Evolutionary conservation across 2,797 vertebrate species (phyloP).

Genomic region (Xiphorhynchus erythropygius): DNA sequence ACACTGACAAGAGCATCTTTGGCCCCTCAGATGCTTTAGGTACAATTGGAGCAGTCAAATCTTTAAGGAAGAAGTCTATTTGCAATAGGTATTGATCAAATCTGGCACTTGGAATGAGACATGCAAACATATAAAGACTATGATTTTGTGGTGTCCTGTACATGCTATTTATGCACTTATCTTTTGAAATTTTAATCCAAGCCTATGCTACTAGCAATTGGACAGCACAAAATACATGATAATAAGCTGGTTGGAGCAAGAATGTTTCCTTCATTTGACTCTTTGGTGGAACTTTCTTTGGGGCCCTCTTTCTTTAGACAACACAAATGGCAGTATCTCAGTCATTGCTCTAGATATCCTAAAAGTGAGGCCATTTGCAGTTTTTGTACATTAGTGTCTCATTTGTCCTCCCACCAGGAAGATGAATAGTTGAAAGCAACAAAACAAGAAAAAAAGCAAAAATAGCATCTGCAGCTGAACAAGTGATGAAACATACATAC

Average conservation of each 20-base stretch:
- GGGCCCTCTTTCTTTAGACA: background rate
- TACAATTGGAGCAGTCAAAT: background rate
- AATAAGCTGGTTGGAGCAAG: background rate
- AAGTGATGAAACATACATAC: background rate
- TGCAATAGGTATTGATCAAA: background rate
- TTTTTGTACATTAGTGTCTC: background rate
- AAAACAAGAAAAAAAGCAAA: background rate
- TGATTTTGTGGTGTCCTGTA: background rate
- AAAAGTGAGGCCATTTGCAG: background rate
- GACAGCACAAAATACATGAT: background rate
- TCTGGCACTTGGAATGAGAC: background rate
- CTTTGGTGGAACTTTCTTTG: background rate
- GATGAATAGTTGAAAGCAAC: background rate
- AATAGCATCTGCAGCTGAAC: background rate
- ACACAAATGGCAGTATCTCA: background rate
- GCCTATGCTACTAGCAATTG: background rate
- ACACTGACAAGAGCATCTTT: background rate
- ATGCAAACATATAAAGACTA: background rate
- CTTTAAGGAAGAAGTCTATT: background rate
- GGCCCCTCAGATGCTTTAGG: background rate
- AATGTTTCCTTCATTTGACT: background rate
- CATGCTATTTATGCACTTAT: accelerated
- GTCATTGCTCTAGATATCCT: background rate
- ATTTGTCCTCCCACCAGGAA: background rate
- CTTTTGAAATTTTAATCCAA: background rate